Percentiles rank a stretch among this genome's conserved stretches.
Evolutionary conservation across 2,888 invertebrate genomes (phyloP).

Genomic region (Rotaria sp.): DNA sequence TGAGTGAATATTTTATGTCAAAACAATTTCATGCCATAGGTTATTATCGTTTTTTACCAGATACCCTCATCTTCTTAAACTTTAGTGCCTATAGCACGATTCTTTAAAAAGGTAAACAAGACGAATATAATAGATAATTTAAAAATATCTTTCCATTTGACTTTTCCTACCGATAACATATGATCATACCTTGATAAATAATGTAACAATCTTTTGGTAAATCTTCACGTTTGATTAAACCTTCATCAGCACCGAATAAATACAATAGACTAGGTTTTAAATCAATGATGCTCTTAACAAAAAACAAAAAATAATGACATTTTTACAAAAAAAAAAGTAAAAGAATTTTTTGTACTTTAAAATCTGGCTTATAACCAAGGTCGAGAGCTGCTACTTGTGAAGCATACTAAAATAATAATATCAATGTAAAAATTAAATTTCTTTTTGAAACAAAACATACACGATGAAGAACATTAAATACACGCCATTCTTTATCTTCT

Average conservation of each 20-base stretch:
- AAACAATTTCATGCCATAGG: no score
- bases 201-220: slow-evolving; percentile 74
- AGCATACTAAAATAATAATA: slow-evolving; percentile 49
- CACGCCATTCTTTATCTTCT: slow-evolving; percentile 62
- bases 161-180: no score
- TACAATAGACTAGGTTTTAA: slow-evolving; percentile 70
- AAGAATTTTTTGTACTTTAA: slow-evolving; percentile 50
- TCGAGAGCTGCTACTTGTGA: slow-evolving; percentile 80
- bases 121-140: no score
- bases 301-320: not conserved
- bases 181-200: slow-evolving; percentile 64
- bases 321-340: not conserved
- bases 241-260: slow-evolving; percentile 86
- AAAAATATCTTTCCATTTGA: no score
- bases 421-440: not conserved
- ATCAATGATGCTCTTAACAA: slow-evolving; percentile 57
- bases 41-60: no score
- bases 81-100: no score
- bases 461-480: slow-evolving; percentile 85
- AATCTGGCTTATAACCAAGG: slow-evolving; percentile 78
- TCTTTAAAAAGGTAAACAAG: no score
- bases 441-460: slow-evolving; percentile 56
- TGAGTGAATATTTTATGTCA: no score
- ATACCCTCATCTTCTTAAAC: no score
- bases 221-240: slow-evolving; percentile 68